phyloP scores from a whole-genome alignment of 1,140 invertebrate genomes.

The Pseudomyrmex sp. region DNA sequence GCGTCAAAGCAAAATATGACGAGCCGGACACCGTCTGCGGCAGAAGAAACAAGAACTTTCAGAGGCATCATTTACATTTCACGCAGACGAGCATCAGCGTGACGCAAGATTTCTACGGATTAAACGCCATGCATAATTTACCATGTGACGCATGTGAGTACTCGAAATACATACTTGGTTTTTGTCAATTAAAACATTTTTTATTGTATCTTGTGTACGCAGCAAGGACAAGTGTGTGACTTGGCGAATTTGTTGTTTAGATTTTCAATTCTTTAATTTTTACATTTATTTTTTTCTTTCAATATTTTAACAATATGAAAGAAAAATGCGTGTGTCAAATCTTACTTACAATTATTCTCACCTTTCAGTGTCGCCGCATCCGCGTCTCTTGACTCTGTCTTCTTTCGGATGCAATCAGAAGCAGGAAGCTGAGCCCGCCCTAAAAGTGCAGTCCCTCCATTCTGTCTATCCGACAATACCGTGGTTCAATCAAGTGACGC shows the following conservation, averaged over 20 bases:
- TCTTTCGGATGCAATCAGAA: conserved; percentile 53
- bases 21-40: conserved; percentile 35
- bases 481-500: conserved; percentile 65
- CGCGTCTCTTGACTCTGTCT: conserved; percentile 62
- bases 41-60: conserved; percentile 84
- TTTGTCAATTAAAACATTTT: too few species aligned
- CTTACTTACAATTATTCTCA: not conserved
- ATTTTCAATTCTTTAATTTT: too few species aligned
- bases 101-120: conserved; percentile 78
- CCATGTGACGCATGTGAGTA: conserved; percentile 61
- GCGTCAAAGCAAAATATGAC: conserved; percentile 33
- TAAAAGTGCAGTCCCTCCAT: conserved; percentile 55
- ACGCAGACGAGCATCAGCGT: conserved; percentile 81
- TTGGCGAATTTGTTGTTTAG: too few species aligned
- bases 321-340: too few species aligned
- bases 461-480: conserved; percentile 64
- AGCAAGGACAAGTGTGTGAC: too few species aligned
- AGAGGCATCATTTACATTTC: conserved; percentile 85
- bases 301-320: too few species aligned
- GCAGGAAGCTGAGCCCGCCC: conserved; percentile 47
- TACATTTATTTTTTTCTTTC: too few species aligned
- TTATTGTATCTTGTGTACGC: too few species aligned
- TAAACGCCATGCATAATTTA: conserved; percentile 71
- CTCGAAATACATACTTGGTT: too few species aligned
- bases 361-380: conserved; percentile 64